Conservation (phyloP, 2,888 invertebrate genomes). For the Microdon myrmicae region DNA sequence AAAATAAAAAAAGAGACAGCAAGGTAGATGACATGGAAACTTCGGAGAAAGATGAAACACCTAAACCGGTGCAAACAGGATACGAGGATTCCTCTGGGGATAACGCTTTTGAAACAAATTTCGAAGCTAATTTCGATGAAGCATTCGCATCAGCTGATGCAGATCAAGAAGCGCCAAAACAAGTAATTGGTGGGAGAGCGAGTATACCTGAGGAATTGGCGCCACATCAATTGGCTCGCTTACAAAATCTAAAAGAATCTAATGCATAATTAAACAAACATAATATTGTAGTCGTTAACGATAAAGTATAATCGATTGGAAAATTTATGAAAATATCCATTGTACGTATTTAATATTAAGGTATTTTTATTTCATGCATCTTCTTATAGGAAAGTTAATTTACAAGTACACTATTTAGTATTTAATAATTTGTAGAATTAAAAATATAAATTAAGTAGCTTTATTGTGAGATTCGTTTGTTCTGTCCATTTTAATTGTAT, state of each 20-base stretch:
- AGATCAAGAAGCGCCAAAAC: constrained; percentile 70
- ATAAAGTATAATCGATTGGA: constrained; percentile 1
- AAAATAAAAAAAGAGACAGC: constrained; percentile 50
- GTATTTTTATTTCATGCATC: no score
- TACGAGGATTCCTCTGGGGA: constrained; percentile 32
- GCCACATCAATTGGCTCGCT: constrained; percentile 86
- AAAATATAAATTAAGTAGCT: no score
- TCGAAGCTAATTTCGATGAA: constrained; percentile 66
- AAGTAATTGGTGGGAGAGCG: constrained; percentile 80
- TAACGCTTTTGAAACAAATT: constrained; percentile 63
- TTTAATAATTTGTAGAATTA: no score
- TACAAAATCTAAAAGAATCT: constrained; percentile 90
- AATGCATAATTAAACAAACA: constrained; percentile 81
- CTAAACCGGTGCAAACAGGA: constrained; percentile 57
- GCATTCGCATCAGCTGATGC: constrained; percentile 65
- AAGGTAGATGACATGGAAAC: constrained; percentile 36
- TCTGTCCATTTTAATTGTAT: no score
- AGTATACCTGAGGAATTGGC: constrained; percentile 90
- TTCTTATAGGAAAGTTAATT: no score
- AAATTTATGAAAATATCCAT: no score
- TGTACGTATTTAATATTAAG: no score
- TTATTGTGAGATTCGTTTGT: no score
- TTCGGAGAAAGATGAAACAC: constrained; percentile 59
- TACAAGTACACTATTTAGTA: no score
- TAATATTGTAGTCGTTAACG: no score